A percentile compares a stretch with the other conserved stretches of the same genome.
Conservation (phyloP, 2,888 invertebrate species). For the Dolichomitus sp. region DNA sequence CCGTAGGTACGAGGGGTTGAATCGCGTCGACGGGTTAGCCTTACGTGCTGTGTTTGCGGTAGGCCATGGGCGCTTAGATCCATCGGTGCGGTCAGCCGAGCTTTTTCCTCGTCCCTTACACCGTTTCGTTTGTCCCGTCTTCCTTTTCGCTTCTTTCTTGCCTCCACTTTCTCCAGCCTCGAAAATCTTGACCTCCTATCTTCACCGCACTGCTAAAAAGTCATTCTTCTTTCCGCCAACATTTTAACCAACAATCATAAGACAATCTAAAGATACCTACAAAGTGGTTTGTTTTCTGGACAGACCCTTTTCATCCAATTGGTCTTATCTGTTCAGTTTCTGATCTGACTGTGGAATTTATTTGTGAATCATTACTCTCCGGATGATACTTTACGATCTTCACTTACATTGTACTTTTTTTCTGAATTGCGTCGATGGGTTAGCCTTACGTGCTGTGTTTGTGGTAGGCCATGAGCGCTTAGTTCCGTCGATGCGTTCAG, state of each 20-base stretch:
- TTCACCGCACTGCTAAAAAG: neutral
- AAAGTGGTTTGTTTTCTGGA: no score
- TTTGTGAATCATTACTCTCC: no score
- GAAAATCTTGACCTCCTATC: constrained; percentile 49
- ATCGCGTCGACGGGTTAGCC: constrained; percentile 68
- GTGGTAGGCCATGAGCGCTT: constrained; percentile 83
- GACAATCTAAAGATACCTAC: neutral
- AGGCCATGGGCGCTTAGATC: constrained; percentile 81
- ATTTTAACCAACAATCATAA: no score
- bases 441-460: constrained; percentile 78
- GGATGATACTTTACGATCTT: no score
- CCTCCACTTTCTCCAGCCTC: neutral
- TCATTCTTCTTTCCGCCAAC: neutral
- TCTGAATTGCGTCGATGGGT: constrained; percentile 58
- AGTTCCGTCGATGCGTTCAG: constrained; percentile 63
- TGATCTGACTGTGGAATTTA: no score
- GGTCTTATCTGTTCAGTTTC: no score
- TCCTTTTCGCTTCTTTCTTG: constrained; percentile 21
- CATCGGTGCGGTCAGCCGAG: constrained; percentile 62
- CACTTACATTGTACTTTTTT: no score
- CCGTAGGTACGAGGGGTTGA: constrained; percentile 56
- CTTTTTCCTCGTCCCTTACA: constrained; percentile 49
- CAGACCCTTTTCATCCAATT: no score
- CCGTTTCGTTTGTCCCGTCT: constrained; percentile 19
- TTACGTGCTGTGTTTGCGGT: constrained; percentile 81